Percentiles rank a stretch among this genome's conserved stretches.
phyloP scores from a whole-genome alignment of 64 coral and sea anemone genomes.

The Pachyseris speciosa region DNA sequence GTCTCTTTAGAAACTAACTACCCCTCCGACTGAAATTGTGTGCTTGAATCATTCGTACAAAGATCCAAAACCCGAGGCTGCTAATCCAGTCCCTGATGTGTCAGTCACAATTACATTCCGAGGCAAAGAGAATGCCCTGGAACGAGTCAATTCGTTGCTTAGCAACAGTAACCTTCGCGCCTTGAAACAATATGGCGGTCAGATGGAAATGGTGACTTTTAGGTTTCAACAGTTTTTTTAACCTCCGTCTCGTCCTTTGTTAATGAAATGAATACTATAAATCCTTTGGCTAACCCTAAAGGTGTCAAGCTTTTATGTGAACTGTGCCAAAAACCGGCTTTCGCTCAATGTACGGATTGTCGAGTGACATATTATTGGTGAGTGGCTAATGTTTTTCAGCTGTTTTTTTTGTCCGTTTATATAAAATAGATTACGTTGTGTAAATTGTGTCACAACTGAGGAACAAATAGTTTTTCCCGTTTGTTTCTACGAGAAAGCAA shows the following conservation, averaged over 20 bases:
- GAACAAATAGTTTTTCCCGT: no score
- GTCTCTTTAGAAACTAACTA: no score
- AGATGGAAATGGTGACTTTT: background rate
- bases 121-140: background rate
- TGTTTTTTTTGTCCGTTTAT: no score
- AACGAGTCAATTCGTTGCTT: background rate
- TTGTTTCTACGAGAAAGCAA: no score
- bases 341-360: conserved; percentile 93
- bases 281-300: conserved; percentile 95
- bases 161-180: background rate
- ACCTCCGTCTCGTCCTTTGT: background rate
- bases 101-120: background rate
- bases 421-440: no score
- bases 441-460: no score
- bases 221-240: background rate
- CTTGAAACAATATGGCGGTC: conserved; percentile 47
- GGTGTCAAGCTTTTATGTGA: conserved; percentile 99
- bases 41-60: no score
- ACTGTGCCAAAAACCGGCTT: conserved; percentile 97
- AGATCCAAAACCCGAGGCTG: no score
- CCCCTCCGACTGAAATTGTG: no score
- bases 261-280: conserved; percentile 84
- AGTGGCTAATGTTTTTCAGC: no score
- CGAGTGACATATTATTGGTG: conserved; percentile 99
- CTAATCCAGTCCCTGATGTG: background rate